Evolutionary conservation across 2,797 vertebrate species (phyloP).

Genomic region (Acrossocheilus wenchowensis): DNA sequence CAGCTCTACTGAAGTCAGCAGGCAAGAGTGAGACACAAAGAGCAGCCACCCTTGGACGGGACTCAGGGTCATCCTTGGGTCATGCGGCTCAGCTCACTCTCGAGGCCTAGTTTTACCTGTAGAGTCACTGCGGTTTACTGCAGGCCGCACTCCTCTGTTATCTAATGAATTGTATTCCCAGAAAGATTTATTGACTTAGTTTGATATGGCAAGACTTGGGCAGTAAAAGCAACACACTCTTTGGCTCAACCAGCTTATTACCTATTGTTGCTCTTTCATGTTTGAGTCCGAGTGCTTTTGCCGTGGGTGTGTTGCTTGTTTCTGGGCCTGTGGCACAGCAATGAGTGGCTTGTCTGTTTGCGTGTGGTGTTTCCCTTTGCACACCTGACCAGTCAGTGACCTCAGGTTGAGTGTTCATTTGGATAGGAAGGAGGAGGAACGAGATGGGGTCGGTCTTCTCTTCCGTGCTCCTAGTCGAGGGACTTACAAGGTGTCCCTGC

Average conservation of each 20-base stretch:
- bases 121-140: slow-evolving; percentile 31
- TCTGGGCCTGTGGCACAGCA: slow-evolving; percentile 68
- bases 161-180: slow-evolving; percentile 36
- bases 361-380: slow-evolving; percentile 62
- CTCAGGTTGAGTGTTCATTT: slow-evolving; percentile 76
- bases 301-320: slow-evolving; percentile 72
- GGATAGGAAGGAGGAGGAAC: slow-evolving; percentile 33
- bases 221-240: slow-evolving; percentile 69
- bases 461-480: slow-evolving; percentile 71
- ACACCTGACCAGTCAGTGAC: slow-evolving; percentile 91
- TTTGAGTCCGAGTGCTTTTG: slow-evolving; percentile 62
- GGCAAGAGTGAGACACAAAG: slow-evolving; percentile 80
- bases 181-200: slow-evolving; percentile 34
- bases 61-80: slow-evolving; percentile 81
- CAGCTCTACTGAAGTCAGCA: slow-evolving; percentile 84
- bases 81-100: slow-evolving; percentile 62
- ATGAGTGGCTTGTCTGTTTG: slow-evolving; percentile 72
- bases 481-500: slow-evolving; percentile 94
- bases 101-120: slow-evolving; percentile 33
- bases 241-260: slow-evolving; percentile 70
- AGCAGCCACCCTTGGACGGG: slow-evolving; percentile 78
- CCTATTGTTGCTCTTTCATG: slow-evolving; percentile 72
- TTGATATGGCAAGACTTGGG: slow-evolving; percentile 45
- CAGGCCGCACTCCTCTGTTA: slow-evolving; percentile 16
- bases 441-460: slow-evolving; percentile 64